Base-by-base conservation (phyloP, 2,797 vertebrate genomes). In the Neomorphus geoffroyi region DNA sequence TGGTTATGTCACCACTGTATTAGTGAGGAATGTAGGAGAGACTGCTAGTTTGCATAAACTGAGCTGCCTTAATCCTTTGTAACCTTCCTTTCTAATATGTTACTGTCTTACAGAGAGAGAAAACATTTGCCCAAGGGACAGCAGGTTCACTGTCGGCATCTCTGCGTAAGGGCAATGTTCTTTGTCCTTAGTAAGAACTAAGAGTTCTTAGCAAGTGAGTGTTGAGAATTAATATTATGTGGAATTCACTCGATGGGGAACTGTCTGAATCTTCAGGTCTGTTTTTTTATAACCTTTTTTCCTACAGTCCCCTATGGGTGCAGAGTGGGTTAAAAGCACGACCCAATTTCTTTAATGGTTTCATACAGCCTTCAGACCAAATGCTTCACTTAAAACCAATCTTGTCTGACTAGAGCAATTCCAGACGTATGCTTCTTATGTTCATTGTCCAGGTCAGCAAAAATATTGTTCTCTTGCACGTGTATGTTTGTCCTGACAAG, bases 11-110 rank as follows among this genome's bases (percentile, higher is more conserved):
- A 91, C 51, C 60, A 1, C 79, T 78, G 73, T 79, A 65, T 96
- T 93, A 88, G 90, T 19, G 90, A 91, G 94, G 93, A 96, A 93
- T 87, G 94, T 80, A 86, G 93, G 84, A 69, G 83, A 92, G 79
- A 53, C 87, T 73, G 91, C 56, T 95, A 78, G 86, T 84, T 91
- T 90, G 92, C 58, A 62, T 74, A 85, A 88, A 85, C 90, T 91
- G 80, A 86, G 69, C 88, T 73, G 60, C 66, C 62, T 91, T 95
- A 92, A 96, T 96, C 96, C 91, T 92, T 86, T 88, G 78, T 90
- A 93, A 86, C 86, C 57, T 30, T 90, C 33, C 62, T 83, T 94
- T 74, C 72, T 74, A 71, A 60, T 69, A n/a, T 26, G 53, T 82
- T 92, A 54, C 83, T 87, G 80, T 91, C 74, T 82, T 90, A 43